Conservation (phyloP, 1,140 invertebrate species). For the Drosophila pandora region DNA sequence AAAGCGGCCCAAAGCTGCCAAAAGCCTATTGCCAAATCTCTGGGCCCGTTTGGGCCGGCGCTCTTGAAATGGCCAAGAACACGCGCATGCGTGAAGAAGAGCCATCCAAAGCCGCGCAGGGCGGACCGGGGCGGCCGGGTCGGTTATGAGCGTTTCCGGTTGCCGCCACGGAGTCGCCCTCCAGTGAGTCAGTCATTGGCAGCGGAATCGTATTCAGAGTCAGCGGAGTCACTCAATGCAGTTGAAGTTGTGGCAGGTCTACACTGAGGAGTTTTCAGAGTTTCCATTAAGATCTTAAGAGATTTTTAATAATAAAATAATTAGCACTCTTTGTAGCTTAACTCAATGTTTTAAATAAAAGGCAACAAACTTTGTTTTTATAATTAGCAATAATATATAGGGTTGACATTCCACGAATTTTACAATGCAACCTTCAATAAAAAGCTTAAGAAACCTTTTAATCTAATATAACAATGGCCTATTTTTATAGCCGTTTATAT, state of each 20-base stretch:
- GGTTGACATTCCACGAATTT: no score
- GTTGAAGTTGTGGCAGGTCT: conserved; percentile 51
- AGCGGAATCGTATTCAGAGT: conserved; percentile 20
- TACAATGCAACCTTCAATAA: no score
- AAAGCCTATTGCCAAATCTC: conserved; percentile 57
- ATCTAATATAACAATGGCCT: no score
- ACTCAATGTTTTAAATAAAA: background rate
- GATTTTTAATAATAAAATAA: background rate
- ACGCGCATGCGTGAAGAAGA: conserved; percentile 66
- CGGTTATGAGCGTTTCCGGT: conserved; percentile 78
- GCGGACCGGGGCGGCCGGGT: conserved; percentile 5
- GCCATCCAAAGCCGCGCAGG: background rate
- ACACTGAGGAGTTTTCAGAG: background rate
- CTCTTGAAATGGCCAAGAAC: conserved; percentile 65
- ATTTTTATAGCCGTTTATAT: no score
- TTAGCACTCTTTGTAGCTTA: background rate
- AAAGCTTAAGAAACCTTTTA: no score
- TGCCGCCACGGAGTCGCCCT: conserved; percentile 33
- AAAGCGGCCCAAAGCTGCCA: conserved; percentile 14
- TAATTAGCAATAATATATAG: background rate
- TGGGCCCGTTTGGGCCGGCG: conserved; percentile 37
- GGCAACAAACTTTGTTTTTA: background rate
- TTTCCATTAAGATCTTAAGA: background rate
- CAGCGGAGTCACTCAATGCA: conserved; percentile 44
- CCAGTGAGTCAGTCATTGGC: conserved; percentile 61